Conservation (phyloP, 2,797 vertebrate genomes). For the Micromesistius poutassou region DNA sequence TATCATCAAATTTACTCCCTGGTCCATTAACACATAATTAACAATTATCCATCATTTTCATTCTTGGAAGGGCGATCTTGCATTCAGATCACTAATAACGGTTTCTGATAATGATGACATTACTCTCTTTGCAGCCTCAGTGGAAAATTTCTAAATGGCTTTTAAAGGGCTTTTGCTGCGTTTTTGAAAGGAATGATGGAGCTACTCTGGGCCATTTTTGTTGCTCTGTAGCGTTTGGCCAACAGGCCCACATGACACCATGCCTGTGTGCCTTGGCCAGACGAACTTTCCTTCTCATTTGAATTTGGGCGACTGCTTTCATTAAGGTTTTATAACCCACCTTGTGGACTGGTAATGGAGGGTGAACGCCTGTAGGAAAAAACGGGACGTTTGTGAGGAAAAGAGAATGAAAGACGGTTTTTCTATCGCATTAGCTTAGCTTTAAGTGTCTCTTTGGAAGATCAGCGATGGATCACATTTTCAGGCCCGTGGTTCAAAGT, state of each 20-base stretch:
- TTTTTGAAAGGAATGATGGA: slow-evolving; percentile 25
- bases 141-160: slow-evolving; percentile 20
- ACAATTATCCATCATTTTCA: slow-evolving; percentile 30
- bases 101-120: slow-evolving; percentile 34
- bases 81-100: slow-evolving; percentile 12
- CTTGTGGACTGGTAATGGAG: slow-evolving; percentile 28
- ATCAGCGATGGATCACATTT: not conserved
- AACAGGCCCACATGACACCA: slow-evolving; percentile 47
- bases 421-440: not conserved
- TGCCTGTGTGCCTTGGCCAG: slow-evolving; percentile 39
- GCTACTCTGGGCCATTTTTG: slow-evolving; percentile 28
- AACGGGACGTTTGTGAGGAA: not conserved
- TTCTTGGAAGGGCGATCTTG: slow-evolving; percentile 16
- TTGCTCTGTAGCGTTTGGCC: slow-evolving; percentile 57
- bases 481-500: slow-evolving; percentile 21
- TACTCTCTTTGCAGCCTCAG: slow-evolving; percentile 29
- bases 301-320: slow-evolving; percentile 47
- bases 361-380: slow-evolving; percentile 43
- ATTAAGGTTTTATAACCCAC: slow-evolving; percentile 39
- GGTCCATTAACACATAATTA: slow-evolving; percentile 34
- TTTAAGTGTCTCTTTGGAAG: not conserved
- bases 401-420: not conserved
- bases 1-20: slow-evolving; percentile 21
- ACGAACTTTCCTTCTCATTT: slow-evolving; percentile 48
- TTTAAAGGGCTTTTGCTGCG: slow-evolving; percentile 32